Evolutionary conservation across 23 tunicate genomes (phyloP).

Genomic region (Oikopleura albicans): DNA sequence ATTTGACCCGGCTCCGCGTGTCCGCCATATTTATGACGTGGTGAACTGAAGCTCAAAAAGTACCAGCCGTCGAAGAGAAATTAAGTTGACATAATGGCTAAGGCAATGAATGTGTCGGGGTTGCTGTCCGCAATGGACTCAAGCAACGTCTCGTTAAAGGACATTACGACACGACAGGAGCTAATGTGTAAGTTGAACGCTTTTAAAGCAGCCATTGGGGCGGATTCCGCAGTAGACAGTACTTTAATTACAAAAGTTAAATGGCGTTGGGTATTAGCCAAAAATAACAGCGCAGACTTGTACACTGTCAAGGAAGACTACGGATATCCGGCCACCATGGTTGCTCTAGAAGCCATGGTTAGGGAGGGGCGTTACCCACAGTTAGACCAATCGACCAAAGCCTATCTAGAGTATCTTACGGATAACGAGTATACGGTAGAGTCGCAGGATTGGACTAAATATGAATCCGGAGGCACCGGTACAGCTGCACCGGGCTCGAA

Average conservation of each 20-base stretch:
- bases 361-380: neutral
- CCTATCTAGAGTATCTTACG: neutral
- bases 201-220: neutral
- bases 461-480: too few relatives aligned
- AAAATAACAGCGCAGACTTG: neutral
- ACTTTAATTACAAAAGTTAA: neutral
- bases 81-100: too few relatives aligned
- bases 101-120: neutral
- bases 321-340: neutral
- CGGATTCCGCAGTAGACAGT: neutral
- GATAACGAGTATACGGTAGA: neutral
- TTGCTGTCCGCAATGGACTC: neutral
- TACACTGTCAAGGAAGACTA: neutral
- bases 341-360: neutral
- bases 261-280: neutral
- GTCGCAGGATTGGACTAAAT: too few relatives aligned
- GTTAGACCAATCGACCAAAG: neutral
- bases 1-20: too few relatives aligned
- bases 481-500: too few relatives aligned
- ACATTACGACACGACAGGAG: neutral
- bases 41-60: too few relatives aligned
- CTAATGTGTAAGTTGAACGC: neutral
- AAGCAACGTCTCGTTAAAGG: neutral
- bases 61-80: too few relatives aligned
- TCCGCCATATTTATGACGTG: too few relatives aligned